A percentile compares a stretch with the other conserved stretches of the same genome.
Conservation (phyloP, 2,888 invertebrate genomes). For the Gandaritis pyraliata region DNA sequence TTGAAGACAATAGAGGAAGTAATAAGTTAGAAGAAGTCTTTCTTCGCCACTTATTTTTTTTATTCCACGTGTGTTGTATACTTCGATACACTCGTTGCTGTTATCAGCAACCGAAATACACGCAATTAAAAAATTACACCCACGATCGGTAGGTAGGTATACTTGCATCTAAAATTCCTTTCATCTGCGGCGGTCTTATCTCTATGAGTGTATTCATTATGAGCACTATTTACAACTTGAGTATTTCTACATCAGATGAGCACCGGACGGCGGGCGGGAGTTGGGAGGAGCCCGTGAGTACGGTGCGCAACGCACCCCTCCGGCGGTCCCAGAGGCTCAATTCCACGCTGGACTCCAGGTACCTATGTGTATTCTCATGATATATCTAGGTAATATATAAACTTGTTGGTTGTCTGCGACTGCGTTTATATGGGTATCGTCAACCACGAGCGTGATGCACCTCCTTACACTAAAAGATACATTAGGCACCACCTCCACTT, state of each 20-base stretch:
- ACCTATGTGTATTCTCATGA: slow-evolving; percentile 36
- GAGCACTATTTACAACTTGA: slow-evolving; percentile 4
- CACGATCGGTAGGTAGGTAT: background rate
- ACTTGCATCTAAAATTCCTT: background rate
- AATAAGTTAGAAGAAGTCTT: slow-evolving; percentile 17
- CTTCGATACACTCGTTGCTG: slow-evolving; percentile 14
- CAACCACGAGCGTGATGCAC: no score
- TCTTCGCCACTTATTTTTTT: slow-evolving; percentile 20
- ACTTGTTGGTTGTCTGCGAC: background rate
- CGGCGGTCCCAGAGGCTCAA: slow-evolving; percentile 80
- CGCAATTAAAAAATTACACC: background rate
- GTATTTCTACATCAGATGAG: slow-evolving; percentile 86
- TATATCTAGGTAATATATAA: background rate
- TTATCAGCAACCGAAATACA: slow-evolving; percentile 17
- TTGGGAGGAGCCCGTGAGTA: slow-evolving; percentile 89
- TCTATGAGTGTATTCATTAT: background rate
- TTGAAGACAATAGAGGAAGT: slow-evolving; percentile 24
- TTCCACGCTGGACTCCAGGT: slow-evolving; percentile 81
- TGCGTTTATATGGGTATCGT: background rate
- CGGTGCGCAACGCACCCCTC: slow-evolving; percentile 78
- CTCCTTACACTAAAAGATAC: no score
- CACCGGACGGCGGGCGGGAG: slow-evolving; percentile 90
- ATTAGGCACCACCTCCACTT: no score
- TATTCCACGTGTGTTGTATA: background rate
- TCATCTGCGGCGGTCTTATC: background rate